phyloP scores from a whole-genome alignment of 2,113 vertebrate genomes.

The Xenus cinereus region DNA sequence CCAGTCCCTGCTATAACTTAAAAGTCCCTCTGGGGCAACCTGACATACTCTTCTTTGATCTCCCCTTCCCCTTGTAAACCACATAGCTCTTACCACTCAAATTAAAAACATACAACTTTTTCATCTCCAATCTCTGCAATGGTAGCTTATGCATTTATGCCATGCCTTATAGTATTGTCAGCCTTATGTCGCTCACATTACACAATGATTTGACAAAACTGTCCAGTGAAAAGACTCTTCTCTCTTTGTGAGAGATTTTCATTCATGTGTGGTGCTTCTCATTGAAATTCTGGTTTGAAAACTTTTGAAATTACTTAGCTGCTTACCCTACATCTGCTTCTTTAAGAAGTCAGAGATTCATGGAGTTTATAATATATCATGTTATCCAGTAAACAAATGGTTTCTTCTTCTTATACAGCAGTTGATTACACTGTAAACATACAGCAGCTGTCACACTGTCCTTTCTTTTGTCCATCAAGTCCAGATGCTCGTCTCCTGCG shows the following conservation, averaged over 20 bases:
- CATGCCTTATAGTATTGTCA: neutral
- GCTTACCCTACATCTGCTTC: neutral
- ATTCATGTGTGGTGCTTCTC: neutral
- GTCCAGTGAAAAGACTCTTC: neutral
- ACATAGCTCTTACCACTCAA: neutral
- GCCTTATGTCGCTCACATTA: neutral
- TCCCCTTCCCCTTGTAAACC: conserved; percentile 15
- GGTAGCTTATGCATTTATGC: neutral
- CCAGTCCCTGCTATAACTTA: neutral
- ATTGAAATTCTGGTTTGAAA: neutral
- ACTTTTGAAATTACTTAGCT: neutral
- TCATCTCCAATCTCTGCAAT: neutral
- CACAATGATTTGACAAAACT: neutral
- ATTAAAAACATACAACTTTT: conserved; percentile 28
- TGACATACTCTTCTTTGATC: conserved; percentile 33
- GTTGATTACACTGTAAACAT: neutral
- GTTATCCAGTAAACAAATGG: neutral
- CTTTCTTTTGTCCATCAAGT: neutral
- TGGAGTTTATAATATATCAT: neutral
- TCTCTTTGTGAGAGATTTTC: neutral
- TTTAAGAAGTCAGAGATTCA: neutral
- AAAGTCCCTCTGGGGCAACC: neutral
- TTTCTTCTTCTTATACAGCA: neutral
- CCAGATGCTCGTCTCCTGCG: neutral
- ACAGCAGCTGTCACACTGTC: neutral